Percentiles rank a stretch among this genome's conserved stretches.
Conservation (phyloP, 2,888 invertebrate genomes). For the Nematopogon swammerdamellus region DNA sequence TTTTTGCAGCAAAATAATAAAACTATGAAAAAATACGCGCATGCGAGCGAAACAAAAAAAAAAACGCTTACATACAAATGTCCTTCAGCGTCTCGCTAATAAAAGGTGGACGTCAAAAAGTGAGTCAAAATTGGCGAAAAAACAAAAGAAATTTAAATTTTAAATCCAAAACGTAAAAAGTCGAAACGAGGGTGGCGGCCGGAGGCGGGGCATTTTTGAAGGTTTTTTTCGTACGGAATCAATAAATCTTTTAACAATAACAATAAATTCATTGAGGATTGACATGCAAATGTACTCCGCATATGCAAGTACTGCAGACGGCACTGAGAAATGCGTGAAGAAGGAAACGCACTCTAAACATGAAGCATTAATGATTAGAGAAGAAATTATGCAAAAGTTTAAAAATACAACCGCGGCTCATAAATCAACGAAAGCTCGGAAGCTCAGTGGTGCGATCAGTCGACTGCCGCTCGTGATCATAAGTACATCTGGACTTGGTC, state of each 20-base stretch:
- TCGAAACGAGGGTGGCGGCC: slow-evolving; percentile 9
- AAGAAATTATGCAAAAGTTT: too few relatives aligned
- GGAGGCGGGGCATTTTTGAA: slow-evolving; percentile 40
- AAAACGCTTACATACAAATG: slow-evolving; percentile 8
- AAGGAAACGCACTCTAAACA: too few relatives aligned
- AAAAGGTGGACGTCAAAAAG: slow-evolving; percentile 42
- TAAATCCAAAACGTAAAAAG: slow-evolving; percentile 23
- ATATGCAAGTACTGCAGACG: neutral
- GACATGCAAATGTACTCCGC: slow-evolving; percentile 45
- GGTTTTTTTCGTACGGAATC: slow-evolving; percentile 44
- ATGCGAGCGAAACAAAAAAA: neutral
- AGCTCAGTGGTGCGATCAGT: too few relatives aligned
- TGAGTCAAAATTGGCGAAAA: slow-evolving; percentile 49
- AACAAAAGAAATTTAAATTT: slow-evolving; percentile 52
- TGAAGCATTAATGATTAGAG: too few relatives aligned
- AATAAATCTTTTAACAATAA: slow-evolving; percentile 53
- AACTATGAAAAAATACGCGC: too few relatives aligned
- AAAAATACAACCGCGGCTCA: too few relatives aligned
- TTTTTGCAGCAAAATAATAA: too few relatives aligned
- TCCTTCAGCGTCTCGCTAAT: slow-evolving; percentile 13
- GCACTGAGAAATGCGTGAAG: neutral
- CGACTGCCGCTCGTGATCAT: too few relatives aligned
- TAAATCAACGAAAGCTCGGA: too few relatives aligned
- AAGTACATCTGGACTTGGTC: too few relatives aligned
- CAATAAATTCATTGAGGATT: slow-evolving; percentile 56